Percentiles rank a stretch among this genome's conserved stretches.
phyloP scores from a whole-genome alignment of 2,888 invertebrate species.

The Ctena decussata region DNA sequence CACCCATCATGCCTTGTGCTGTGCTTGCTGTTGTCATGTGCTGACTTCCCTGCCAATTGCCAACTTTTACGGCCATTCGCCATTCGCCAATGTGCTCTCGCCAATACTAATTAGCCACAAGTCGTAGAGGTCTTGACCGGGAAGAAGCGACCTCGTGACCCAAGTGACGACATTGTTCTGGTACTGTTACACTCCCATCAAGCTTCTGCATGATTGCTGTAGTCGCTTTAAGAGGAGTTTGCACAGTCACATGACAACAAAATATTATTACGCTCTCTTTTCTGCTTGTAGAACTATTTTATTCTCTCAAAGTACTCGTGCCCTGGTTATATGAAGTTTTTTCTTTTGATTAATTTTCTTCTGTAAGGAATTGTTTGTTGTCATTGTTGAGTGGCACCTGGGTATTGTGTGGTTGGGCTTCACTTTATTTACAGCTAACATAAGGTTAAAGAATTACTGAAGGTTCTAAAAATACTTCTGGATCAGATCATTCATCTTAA shows the following conservation, averaged over 20 bases:
- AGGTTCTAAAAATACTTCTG: too few relatives aligned
- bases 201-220: constrained; percentile 86
- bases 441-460: too few relatives aligned
- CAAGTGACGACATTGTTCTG: constrained; percentile 97
- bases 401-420: background rate
- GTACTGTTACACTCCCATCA: constrained; percentile 89
- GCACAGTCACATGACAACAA: constrained; percentile 86
- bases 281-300: constrained; percentile 71
- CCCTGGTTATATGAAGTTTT: constrained; percentile 67
- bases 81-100: constrained; percentile 83
- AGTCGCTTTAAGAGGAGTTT: constrained; percentile 82
- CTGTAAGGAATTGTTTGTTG: constrained; percentile 37
- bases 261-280: constrained; percentile 69
- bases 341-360: constrained; percentile 35
- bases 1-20: constrained; percentile 87
- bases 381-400: background rate
- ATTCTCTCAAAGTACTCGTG: constrained; percentile 67
- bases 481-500: too few relatives aligned
- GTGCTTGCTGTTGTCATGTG: constrained; percentile 87
- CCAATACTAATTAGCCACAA: constrained; percentile 87
- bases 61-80: constrained; percentile 81
- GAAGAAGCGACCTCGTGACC: constrained; percentile 97
- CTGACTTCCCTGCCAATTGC: constrained; percentile 82
- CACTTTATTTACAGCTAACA: too few relatives aligned
- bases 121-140: constrained; percentile 90